Evolutionary conservation across 2,888 invertebrate species (phyloP), one percentile per base, ranked within the genome.

Genomic region (Xestia xanthographa): DNA sequence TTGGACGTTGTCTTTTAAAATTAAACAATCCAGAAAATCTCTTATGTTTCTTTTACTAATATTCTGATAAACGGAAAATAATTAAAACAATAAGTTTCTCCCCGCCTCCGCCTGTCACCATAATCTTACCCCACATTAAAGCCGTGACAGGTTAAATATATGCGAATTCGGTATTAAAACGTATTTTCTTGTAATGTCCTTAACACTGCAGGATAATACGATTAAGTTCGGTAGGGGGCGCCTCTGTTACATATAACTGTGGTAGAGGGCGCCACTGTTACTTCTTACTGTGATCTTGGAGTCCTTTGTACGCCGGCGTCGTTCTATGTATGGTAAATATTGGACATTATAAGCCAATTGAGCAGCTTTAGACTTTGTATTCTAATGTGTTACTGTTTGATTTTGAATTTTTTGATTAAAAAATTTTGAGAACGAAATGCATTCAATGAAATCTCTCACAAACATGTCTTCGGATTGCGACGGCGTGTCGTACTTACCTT

Each of bases 151-250:
- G 85, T 88, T 88, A 86, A 90, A 90, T 87, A 88, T 79, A 88
- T 86, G 88, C 84, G 87, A 87, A 88, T 87, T 85, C 34, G 82
- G 84, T 87, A 88, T 89, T 88, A 87, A 86, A 89, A 84, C 83
- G 88, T 86, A 89, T 88, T 90, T 88, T 84, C 85, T 88, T 86
- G 87, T 89, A 84, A 90, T 85, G 80, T 85, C 79, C 79, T 75
- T 75, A 80, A 86, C 58, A 53, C 74, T 66, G 70, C 50, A 60
- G 82, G 84, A 79, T 88, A 86, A 88, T 83, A 76, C 79, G 73
- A 77, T 83, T 73, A 85, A 74, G 34, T 67, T 43, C 17, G 68
- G 71, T n/a, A 83, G 78, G 53, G 74, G 77, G 83, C 75, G 73
- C 71, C 66, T 29, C 72, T 38, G 77, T 53, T 22, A 34, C n/a